phyloP scores from a whole-genome alignment of 2,113 vertebrate genomes.

The Ursus arctos region DNA sequence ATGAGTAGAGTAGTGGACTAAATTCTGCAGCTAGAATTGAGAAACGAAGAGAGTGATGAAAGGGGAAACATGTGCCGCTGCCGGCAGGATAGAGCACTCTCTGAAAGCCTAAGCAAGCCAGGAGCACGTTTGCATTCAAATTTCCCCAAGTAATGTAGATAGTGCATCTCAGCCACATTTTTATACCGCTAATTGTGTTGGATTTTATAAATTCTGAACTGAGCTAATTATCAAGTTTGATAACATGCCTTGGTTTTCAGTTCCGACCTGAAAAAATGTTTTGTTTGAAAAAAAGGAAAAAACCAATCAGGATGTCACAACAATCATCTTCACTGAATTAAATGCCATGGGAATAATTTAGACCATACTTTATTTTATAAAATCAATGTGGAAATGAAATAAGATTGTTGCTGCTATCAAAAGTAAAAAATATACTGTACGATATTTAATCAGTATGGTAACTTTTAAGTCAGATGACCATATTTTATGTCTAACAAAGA shows the following conservation, averaged over 20 bases:
- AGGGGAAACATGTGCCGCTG: background rate
- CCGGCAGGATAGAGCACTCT: too few relatives aligned
- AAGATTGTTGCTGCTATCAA: constrained; percentile 42
- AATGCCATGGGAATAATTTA: constrained; percentile 49
- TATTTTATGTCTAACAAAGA: background rate
- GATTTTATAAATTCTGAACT: constrained; percentile 49
- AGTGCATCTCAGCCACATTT: background rate
- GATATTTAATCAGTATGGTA: constrained; percentile 6
- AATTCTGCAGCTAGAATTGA: background rate
- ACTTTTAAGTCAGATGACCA: constrained; percentile 43
- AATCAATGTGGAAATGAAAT: constrained; percentile 10
- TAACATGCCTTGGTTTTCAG: constrained; percentile 23
- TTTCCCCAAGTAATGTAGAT: background rate
- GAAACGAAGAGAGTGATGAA: background rate
- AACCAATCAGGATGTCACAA: background rate
- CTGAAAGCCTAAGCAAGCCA: background rate
- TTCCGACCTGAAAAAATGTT: constrained; percentile 52
- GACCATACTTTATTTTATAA: constrained; percentile 25
- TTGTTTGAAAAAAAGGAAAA: background rate
- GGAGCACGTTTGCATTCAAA: background rate
- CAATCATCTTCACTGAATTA: constrained; percentile 17
- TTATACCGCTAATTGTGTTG: background rate
- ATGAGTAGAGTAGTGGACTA: background rate
- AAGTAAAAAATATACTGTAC: constrained; percentile 23
- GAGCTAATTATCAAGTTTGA: constrained; percentile 24